Evolutionary conservation across 2,888 invertebrate genomes (phyloP).

Genomic region (Sarcophaga variegata): DNA sequence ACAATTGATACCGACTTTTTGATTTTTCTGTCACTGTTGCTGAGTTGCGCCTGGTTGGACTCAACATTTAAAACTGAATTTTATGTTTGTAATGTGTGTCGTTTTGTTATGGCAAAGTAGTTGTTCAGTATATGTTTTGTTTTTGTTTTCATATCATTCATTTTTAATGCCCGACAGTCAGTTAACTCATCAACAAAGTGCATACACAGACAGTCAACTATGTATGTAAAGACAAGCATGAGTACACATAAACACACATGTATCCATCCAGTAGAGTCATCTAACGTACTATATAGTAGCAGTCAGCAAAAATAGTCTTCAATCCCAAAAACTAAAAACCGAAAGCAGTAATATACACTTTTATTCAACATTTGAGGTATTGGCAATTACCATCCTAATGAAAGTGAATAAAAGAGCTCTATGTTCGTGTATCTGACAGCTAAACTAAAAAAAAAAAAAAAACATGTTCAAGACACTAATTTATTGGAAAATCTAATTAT

Average conservation of each 20-base stretch:
- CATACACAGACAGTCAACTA: slow-evolving; percentile 24
- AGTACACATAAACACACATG: slow-evolving; percentile 16
- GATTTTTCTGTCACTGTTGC: slow-evolving; percentile 19
- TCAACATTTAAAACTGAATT: too few species aligned
- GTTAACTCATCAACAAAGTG: slow-evolving; percentile 21
- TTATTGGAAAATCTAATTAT: slow-evolving; percentile 48
- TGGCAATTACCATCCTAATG: not conserved
- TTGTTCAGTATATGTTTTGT: not conserved
- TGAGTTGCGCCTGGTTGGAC: slow-evolving; percentile 6
- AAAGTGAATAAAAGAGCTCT: too few species aligned
- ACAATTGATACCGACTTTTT: slow-evolving; percentile 24
- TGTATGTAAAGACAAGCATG: slow-evolving; percentile 7
- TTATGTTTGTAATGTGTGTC: not conserved
- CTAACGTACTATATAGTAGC: too few species aligned
- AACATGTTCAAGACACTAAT: not conserved
- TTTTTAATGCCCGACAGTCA: slow-evolving; percentile 46
- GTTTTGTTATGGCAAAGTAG: slow-evolving; percentile 8
- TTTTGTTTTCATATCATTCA: slow-evolving; percentile 36
- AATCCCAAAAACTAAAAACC: too few species aligned
- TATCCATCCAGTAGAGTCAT: not conserved
- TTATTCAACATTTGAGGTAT: too few species aligned
- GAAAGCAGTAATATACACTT: too few species aligned
- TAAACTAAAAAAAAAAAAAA: too few species aligned
- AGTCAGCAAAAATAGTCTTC: too few species aligned
- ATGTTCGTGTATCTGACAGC: too few species aligned